Evolutionary conservation across 2,113 vertebrate species (phyloP).

Genomic region (Phoenicopterus ruber): DNA sequence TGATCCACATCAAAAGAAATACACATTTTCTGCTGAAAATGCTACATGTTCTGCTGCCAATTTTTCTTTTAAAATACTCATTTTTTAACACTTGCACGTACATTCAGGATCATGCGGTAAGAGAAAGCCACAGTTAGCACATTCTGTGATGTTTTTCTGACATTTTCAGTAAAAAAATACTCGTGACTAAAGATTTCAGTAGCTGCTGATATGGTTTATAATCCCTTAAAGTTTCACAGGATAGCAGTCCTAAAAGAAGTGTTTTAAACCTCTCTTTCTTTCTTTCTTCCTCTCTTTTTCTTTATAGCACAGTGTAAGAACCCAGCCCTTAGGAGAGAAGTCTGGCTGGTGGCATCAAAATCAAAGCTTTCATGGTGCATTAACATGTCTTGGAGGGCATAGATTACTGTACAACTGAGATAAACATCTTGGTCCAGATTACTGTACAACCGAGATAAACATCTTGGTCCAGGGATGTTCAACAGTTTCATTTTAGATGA

Average conservation of each 20-base stretch:
- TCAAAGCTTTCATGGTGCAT: not conserved
- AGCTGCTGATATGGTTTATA: conserved; percentile 7
- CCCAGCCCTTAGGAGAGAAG: not conserved
- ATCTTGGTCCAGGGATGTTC: not conserved
- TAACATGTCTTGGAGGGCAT: not conserved
- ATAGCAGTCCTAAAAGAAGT: not conserved
- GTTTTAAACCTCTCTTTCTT: not conserved
- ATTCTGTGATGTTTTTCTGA: conserved; percentile 33
- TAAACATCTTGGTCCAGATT: not conserved
- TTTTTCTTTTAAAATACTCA: conserved; percentile 7
- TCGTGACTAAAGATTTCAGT: not conserved
- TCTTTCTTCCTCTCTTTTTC: not conserved
- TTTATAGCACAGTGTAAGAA: not conserved
- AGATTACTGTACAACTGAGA: not conserved
- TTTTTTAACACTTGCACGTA: conserved; percentile 40
- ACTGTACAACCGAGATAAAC: not conserved
- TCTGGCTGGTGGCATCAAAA: not conserved
- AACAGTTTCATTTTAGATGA: not conserved
- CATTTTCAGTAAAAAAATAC: conserved; percentile 27
- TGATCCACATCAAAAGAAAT: not conserved
- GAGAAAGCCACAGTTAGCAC: not conserved
- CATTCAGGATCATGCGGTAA: not conserved
- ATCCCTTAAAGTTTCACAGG: conserved; percentile 8
- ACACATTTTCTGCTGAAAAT: not conserved
- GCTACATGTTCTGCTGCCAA: conserved; percentile 26